phyloP scores from a whole-genome alignment of 2,113 vertebrate genomes.

The Halcyon senegalensis region DNA sequence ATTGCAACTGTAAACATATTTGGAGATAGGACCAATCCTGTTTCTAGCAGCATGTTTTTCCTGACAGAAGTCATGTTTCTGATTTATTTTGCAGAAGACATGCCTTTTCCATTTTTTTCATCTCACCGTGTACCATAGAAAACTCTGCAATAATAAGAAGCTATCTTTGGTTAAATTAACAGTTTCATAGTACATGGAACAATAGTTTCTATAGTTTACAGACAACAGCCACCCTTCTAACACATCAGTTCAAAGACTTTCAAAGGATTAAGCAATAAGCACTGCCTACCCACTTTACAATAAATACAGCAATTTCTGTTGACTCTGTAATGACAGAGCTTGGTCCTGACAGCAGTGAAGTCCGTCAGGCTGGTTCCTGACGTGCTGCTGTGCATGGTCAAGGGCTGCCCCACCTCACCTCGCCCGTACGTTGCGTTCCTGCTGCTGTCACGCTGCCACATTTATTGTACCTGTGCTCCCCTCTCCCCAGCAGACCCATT shows the following conservation, averaged over 20 bases:
- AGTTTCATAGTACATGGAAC: not conserved
- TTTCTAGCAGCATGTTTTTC: not conserved
- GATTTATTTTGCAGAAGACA: not conserved
- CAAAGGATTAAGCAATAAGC: not conserved
- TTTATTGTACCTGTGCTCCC: not conserved
- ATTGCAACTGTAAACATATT: not conserved
- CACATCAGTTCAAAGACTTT: not conserved
- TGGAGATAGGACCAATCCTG: not conserved
- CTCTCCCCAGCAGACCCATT: not conserved
- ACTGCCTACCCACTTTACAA: not conserved
- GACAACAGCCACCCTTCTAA: not conserved
- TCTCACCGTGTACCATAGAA: not conserved
- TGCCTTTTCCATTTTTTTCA: not conserved
- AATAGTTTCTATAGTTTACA: not conserved
- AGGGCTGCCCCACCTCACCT: constrained; percentile 57
- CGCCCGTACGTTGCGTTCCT: constrained; percentile 24
- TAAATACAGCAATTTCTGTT: not conserved
- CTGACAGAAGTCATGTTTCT: not conserved
- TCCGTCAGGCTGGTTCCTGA: constrained; percentile 62
- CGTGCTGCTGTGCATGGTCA: not conserved
- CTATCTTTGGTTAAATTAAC: not conserved
- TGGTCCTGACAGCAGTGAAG: not conserved
- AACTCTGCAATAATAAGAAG: not conserved
- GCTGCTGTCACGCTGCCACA: not conserved
- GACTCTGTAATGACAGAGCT: constrained; percentile 46